Conservation (phyloP, 1,140 invertebrate species). For the Heliconius eleuchia region DNA sequence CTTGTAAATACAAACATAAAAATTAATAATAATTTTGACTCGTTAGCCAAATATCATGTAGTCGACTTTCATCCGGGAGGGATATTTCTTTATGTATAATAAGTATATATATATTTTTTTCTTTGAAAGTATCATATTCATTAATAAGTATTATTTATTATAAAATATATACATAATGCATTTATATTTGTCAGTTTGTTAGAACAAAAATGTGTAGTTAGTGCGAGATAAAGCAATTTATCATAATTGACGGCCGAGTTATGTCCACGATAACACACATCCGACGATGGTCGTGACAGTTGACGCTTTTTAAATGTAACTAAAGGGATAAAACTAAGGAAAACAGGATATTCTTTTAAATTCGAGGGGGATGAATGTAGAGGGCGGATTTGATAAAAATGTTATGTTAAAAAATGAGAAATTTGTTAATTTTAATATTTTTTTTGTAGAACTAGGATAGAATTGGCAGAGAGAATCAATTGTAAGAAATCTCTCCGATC, state of each 20-base stretch:
- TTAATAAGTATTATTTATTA: too few species aligned
- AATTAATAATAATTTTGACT: not conserved
- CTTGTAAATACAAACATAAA: too few species aligned
- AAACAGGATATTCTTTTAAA: not conserved
- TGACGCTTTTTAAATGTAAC: slow-evolving; percentile 19
- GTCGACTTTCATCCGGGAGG: not conserved
- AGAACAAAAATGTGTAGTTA: slow-evolving; percentile 22
- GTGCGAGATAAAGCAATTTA: slow-evolving; percentile 27
- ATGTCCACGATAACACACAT: slow-evolving; percentile 28
- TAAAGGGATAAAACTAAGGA: not conserved
- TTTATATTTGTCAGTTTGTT: not conserved
- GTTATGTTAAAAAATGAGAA: too few species aligned
- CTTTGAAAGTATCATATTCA: too few species aligned
- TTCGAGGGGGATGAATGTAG: too few species aligned
- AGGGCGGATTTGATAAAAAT: too few species aligned
- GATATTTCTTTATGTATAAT: not conserved
- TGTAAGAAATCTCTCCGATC: too few species aligned
- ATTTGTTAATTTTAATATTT: too few species aligned
- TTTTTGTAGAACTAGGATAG: too few species aligned
- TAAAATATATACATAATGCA: not conserved
- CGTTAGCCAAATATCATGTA: not conserved
- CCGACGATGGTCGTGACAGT: slow-evolving; percentile 5
- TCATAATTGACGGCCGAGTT: slow-evolving; percentile 32
- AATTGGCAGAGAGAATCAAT: too few species aligned
- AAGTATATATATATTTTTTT: too few species aligned